Evolutionary conservation across 1,140 invertebrate genomes (phyloP).

Genomic region (Eumaeus atala): DNA sequence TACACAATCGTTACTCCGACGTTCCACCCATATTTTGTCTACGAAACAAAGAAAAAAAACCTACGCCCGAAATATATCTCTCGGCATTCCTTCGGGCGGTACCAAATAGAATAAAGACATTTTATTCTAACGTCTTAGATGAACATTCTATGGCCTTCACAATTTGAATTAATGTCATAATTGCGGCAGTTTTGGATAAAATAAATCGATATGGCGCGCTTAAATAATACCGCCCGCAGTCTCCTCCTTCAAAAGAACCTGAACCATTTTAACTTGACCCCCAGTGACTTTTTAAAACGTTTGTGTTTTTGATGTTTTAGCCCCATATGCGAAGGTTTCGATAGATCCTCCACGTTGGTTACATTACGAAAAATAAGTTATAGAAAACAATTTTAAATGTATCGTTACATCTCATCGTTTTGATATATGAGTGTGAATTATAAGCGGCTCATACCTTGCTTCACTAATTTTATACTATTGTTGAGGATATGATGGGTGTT

Average conservation of each 20-base stretch:
- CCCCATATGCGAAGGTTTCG: conserved; percentile 19
- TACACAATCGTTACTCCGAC: conserved; percentile 48
- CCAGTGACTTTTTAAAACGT: conserved; percentile 23
- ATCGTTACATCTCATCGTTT: conserved; percentile 40
- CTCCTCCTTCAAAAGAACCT: conserved; percentile 39
- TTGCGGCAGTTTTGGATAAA: conserved; percentile 68
- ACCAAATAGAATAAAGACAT: conserved; percentile 56
- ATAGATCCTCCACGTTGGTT: conserved; percentile 31
- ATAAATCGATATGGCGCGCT: conserved; percentile 68
- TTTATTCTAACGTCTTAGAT: conserved; percentile 61
- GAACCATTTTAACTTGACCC: conserved; percentile 40
- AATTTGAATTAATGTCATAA: conserved; percentile 71
- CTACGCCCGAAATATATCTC: conserved; percentile 31
- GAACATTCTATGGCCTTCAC: conserved; percentile 64
- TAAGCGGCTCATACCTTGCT: conserved; percentile 25
- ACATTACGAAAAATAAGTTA: conserved; percentile 42
- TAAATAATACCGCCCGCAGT: conserved; percentile 68
- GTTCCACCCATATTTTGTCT: conserved; percentile 64
- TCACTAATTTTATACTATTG: too few relatives aligned
- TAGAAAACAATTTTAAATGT: conserved; percentile 44
- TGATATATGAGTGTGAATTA: conserved; percentile 40
- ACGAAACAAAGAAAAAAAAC: conserved; percentile 48
- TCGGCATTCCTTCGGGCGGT: conserved; percentile 50
- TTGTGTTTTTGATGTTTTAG: conserved; percentile 24
- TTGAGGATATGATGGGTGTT: too few relatives aligned